Evolutionary conservation across 1,140 invertebrate species (phyloP).

Genomic region (Pseudomyrmex gracilis): DNA sequence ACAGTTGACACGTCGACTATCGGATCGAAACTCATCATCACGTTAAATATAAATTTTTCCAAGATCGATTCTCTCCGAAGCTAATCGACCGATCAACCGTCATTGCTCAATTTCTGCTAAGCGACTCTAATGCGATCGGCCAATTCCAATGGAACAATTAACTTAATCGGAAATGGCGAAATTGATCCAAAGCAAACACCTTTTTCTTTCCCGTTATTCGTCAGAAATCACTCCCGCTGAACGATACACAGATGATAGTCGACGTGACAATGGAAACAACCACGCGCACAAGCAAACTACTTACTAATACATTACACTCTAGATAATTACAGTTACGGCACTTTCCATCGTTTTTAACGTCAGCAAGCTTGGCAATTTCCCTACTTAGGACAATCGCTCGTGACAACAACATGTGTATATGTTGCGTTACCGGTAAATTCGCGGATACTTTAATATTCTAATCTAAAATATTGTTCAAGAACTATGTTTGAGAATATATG

Average conservation of each 20-base stretch:
- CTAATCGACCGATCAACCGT: too few relatives aligned
- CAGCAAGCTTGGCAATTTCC: conserved; percentile 7
- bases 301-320: conserved; percentile 33
- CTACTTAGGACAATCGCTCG: background rate
- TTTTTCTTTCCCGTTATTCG: background rate
- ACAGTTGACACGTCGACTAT: conserved; percentile 43
- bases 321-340: conserved; percentile 51
- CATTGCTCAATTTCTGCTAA: too few relatives aligned
- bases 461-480: conserved; percentile 46
- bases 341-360: conserved; percentile 29
- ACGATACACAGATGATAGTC: conserved; percentile 2
- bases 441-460: conserved; percentile 25
- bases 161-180: too few relatives aligned
- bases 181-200: too few relatives aligned
- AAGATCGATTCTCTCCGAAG: too few relatives aligned
- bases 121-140: too few relatives aligned
- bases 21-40: conserved; percentile 12
- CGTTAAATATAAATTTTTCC: background rate
- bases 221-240: background rate
- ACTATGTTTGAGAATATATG: background rate
- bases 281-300: conserved; percentile 57
- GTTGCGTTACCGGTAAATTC: background rate
- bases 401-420: background rate
- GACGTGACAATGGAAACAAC: conserved; percentile 27
- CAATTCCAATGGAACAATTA: too few relatives aligned